Conservation (phyloP, 2,113 vertebrate genomes). For the Barbus barbus region DNA sequence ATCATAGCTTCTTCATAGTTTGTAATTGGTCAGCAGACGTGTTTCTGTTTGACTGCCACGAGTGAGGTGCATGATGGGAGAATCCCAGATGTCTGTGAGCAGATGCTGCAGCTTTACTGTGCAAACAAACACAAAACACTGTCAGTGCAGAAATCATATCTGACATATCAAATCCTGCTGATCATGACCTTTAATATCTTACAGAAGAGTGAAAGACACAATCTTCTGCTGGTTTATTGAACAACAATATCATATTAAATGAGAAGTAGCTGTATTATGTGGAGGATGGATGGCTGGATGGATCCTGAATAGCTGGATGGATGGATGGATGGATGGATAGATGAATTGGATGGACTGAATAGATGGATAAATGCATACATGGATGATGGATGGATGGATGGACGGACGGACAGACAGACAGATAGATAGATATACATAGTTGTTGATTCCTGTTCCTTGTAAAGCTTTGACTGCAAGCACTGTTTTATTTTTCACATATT, state of each 20-base stretch:
- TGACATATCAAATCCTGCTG: neutral
- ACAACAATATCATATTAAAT: neutral
- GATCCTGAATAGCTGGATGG: neutral
- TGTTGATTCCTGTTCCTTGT: too few relatives aligned
- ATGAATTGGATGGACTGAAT: too few relatives aligned
- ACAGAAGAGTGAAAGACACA: neutral
- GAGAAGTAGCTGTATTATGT: neutral
- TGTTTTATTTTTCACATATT: neutral
- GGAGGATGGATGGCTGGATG: neutral
- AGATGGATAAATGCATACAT: too few relatives aligned
- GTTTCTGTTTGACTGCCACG: neutral
- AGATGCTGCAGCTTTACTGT: conserved; percentile 5
- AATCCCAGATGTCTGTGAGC: neutral
- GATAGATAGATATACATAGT: too few relatives aligned
- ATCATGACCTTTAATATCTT: neutral
- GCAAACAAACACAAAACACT: conserved; percentile 1
- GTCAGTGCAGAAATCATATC: neutral
- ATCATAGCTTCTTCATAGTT: neutral
- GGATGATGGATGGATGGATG: too few relatives aligned
- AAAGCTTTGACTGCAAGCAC: neutral
- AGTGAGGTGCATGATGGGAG: neutral
- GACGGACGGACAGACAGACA: neutral
- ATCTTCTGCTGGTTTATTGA: neutral
- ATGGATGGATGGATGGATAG: neutral
- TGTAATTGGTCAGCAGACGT: too few relatives aligned